Evolutionary conservation across 2,797 vertebrate species (phyloP).

Genomic region (Anguilla megastoma): DNA sequence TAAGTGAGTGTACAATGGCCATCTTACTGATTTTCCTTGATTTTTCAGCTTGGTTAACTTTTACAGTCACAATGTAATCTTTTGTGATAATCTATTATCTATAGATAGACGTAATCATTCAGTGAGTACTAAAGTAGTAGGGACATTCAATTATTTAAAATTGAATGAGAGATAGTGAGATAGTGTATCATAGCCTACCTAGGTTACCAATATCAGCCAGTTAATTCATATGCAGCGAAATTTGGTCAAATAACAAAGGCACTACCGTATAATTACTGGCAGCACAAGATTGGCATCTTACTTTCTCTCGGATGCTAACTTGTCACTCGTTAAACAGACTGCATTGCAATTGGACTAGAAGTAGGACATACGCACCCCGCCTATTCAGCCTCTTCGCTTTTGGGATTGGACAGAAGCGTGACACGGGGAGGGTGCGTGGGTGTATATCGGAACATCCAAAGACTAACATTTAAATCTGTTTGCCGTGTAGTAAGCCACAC

Average conservation of each 20-base stretch:
- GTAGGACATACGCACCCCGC: constrained; percentile 55
- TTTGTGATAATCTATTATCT: background rate
- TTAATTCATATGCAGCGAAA: background rate
- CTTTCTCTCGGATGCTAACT: background rate
- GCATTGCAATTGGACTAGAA: constrained; percentile 54
- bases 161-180: too few relatives aligned
- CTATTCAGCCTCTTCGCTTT: constrained; percentile 22
- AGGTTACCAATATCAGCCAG: background rate
- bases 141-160: background rate
- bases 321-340: constrained; percentile 31
- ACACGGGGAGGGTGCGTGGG: constrained; percentile 32
- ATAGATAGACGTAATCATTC: background rate
- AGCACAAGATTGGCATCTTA: constrained; percentile 14
- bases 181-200: background rate
- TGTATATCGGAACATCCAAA: constrained; percentile 35
- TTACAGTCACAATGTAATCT: background rate
- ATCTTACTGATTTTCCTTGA: background rate
- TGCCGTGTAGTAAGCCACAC: background rate
- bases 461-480: constrained; percentile 24
- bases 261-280: background rate
- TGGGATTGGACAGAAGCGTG: constrained; percentile 45
- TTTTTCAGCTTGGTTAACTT: background rate
- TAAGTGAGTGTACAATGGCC: background rate
- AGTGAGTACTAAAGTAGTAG: background rate
- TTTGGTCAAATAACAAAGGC: background rate